Percentiles rank a stretch among this genome's conserved stretches.
phyloP scores from a whole-genome alignment of 2,888 invertebrate genomes.

The Drosophila subquinaria region DNA sequence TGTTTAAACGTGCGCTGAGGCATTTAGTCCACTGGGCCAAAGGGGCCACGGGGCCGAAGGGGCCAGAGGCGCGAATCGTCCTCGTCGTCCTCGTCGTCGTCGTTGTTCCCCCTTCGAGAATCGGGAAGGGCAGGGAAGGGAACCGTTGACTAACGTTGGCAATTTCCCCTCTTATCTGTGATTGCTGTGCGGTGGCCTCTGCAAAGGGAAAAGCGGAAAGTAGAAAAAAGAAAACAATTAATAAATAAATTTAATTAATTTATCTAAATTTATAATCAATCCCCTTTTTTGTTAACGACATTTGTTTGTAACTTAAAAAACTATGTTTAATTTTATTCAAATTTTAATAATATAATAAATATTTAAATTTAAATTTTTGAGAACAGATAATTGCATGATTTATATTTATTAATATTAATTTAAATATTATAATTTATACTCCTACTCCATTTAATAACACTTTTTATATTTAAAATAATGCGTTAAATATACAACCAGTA shows the following conservation, averaged over 20 bases:
- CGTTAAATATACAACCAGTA: neutral
- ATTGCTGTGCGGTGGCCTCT: slow-evolving; percentile 32
- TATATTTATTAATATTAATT: too few species aligned
- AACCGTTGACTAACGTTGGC: slow-evolving; percentile 6
- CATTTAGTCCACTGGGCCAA: slow-evolving; percentile 49
- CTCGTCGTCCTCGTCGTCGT: neutral
- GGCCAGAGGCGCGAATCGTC: slow-evolving; percentile 18
- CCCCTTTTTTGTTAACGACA: too few species aligned
- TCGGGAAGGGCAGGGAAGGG: neutral
- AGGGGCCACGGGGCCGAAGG: slow-evolving; percentile 24
- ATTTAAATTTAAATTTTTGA: too few species aligned
- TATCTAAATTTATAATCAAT: too few species aligned
- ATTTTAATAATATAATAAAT: too few species aligned
- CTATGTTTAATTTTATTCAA: too few species aligned
- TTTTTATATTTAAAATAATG: neutral
- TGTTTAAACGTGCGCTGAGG: slow-evolving; percentile 72
- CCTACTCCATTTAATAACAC: neutral
- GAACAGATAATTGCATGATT: too few species aligned
- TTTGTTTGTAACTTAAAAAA: too few species aligned
- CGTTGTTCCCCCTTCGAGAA: neutral
- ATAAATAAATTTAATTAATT: slow-evolving; percentile 1
- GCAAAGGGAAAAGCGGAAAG: slow-evolving; percentile 15
- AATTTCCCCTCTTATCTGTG: slow-evolving; percentile 36
- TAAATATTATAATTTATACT: too few species aligned
- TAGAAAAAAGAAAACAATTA: slow-evolving; percentile 5